Percentiles rank a stretch among this genome's conserved stretches.
phyloP scores from a whole-genome alignment of 2,797 vertebrate genomes.

The Coranthus polyacanthus region DNA sequence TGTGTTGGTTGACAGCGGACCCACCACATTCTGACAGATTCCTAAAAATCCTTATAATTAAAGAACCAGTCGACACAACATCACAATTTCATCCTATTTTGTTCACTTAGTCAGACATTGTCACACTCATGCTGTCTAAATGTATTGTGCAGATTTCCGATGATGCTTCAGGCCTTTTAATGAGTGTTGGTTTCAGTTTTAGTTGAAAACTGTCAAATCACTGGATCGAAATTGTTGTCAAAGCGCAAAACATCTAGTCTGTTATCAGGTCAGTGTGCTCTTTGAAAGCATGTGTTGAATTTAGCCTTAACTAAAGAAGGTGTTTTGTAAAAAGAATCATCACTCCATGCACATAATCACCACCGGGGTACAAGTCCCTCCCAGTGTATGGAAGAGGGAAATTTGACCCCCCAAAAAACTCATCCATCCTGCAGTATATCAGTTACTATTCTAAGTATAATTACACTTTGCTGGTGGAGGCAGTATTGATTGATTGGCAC shows the following conservation, averaged over 20 bases:
- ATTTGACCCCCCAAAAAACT: too few species aligned
- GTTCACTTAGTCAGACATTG: slow-evolving; percentile 29
- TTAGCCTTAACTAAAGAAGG: too few species aligned
- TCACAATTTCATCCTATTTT: slow-evolving; percentile 29
- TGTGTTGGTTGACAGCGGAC: slow-evolving; percentile 31
- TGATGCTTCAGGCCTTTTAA: neutral
- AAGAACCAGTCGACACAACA: slow-evolving; percentile 21
- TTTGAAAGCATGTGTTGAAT: neutral
- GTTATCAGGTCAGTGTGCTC: neutral
- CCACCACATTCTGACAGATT: slow-evolving; percentile 32
- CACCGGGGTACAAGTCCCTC: too few species aligned
- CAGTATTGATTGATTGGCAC: too few species aligned
- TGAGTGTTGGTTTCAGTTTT: neutral
- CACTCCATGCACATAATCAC: too few species aligned
- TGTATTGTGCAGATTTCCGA: slow-evolving; percentile 21
- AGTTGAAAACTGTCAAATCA: neutral
- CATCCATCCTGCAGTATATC: too few species aligned
- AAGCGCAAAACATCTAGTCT: slow-evolving; percentile 14
- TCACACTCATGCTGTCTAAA: slow-evolving; percentile 10
- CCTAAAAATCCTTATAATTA: slow-evolving; percentile 36
- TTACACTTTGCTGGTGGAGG: too few species aligned
- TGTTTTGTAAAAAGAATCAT: too few species aligned
- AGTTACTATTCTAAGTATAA: too few species aligned
- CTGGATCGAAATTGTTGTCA: neutral
- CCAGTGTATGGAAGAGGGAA: too few species aligned